Base-by-base conservation (phyloP, 1,140 invertebrate species). In the Zaprionus ghesquierei region DNA sequence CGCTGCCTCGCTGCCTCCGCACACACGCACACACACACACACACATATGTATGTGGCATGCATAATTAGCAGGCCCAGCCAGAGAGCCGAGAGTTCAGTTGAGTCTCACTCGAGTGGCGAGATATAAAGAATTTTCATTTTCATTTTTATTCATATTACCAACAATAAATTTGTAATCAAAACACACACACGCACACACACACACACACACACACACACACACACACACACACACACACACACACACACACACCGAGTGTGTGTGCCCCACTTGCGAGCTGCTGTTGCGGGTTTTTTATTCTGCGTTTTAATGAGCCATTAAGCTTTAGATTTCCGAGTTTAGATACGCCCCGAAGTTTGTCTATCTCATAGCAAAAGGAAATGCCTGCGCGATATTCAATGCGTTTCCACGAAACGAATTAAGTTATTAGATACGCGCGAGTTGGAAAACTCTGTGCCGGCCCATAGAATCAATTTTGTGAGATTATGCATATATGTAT, bases 11-110 rank as follows among this genome's bases (percentile, higher is more conserved):
- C 31, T 56, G 64, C 59, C 51, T 25, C 62, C 68, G 75, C 66
- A 78, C n/a, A n/a, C n/a, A n/a, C n/a, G n/a, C n/a, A n/a, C n/a
- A n/a, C n/a, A n/a, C n/a, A n/a, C n/a, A n/a, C n/a, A n/a, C n/a
- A n/a, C n/a, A n/a, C n/a, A n/a, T n/a, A n/a, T n/a, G n/a, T 86
- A 87, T 87, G 84, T 72, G 79, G 82, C 82, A 89, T 87, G 82
- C 82, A 87, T 87, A 87, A 87, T 87, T 87, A 87, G 79, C 82
- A 73, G 82, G 60, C 31, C 60, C 15, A 27, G 25, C 60, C 15
- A 27, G 25, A 3, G 49, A 41, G 60, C n/a, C 9, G 6, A 15
- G 53, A 55, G 29, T 18, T 33, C 27, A n/a, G 54, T 66, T 59
- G 69, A 29, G 62, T 71, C 61, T 29, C 61, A 59, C 31, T 72